Evolutionary conservation across 1,140 invertebrate species (phyloP), one percentile per base, ranked within the genome.

Genomic region (Cotesia typhae): DNA sequence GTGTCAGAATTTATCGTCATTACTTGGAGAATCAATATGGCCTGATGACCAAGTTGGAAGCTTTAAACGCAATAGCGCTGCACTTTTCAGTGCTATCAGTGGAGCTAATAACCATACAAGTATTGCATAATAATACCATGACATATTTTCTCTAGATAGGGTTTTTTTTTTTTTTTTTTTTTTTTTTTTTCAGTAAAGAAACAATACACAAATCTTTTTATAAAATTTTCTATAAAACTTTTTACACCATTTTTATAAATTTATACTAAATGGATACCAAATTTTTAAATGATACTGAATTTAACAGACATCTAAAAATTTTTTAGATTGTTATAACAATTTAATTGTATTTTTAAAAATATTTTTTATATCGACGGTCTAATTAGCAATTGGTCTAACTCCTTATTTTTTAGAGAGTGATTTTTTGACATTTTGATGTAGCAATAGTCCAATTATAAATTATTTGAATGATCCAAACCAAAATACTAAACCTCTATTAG

Each of bases 21-120:
- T 94, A 67, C 88, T 94, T 38, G 92, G 92, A 2, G 92, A 94
- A 82, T 87, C 90, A 0, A 77, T 92, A 35, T 92, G 91, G 82
- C 90, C 91, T 12, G 91, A 92, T 52, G 89, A 91, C 20, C 88
- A 92, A 66, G 89, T 90, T 38, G 88, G 88, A 41, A 89, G 83
- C 74, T 90, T 90, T 75, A 88, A 90, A 79, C 87, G 91, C 64
- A 91, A 92, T 78, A 92, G 91, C 78, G 89, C 90, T 78, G 91
- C 90, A 76, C 83, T 92, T 10, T 92, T 92, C 78, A 91, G 90
- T 85, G 90, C 89, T 60, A 91, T 92, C 70, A 92, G 90, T 82
- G 91, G 91, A 72, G 88, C 91, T 52, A 90, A 88, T 78, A 89
- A 88, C 78, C 90, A 91, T 78, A 90, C 90, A 65, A 92, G 90